Base-by-base conservation (phyloP, 1,140 invertebrate species). In the Heliconius hewitsoni region DNA sequence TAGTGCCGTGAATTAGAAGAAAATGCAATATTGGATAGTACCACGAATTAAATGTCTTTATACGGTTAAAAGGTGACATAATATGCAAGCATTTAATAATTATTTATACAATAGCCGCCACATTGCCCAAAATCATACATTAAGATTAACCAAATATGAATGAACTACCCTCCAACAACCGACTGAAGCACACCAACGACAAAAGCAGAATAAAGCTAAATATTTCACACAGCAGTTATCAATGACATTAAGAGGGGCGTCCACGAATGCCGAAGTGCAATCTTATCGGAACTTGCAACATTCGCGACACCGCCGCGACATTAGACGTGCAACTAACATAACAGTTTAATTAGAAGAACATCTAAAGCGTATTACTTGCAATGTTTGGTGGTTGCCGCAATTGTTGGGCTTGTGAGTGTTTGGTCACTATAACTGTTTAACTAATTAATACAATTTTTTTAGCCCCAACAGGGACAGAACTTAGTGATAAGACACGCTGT, bases 301-400 rank as follows among this genome's bases (percentile, higher is more conserved):
- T 83, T 87, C 74, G 83, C 84, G 85, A 91, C 89, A 85, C 89
- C 87, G 84, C 80, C 86, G 87, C 86, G 84, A 90, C 90, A 87
- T 89, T 89, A 90, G 86, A 90, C 83, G 87, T 84, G 86, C 85
- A 87, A 90, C 88, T 87, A 90, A 88, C 90, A 93, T 91, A 93
- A 93, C 89, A 90, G 89, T 91, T 92, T 93, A 93, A 93, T 93
- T 91, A 91, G 85, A 92, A 90, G 85, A 87, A 86, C 89, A 93
- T 91, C 88, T 90, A 91, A 92, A 90, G 87, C 85, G 89, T 91
- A 93, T 91, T 93, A 91, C 86, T 89, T 93, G 89, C 81, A 84
- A 85, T 82, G 83, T 75, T 76, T 84, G 76, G 57, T 73, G 66
- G 18, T n/a, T 76, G 84, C 79, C 76, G 23, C 60, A 66, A 66